Evolutionary conservation across 2,797 vertebrate species (phyloP), one percentile per base, ranked within the genome.

Genomic region (Ctenopoma kingsleyae): DNA sequence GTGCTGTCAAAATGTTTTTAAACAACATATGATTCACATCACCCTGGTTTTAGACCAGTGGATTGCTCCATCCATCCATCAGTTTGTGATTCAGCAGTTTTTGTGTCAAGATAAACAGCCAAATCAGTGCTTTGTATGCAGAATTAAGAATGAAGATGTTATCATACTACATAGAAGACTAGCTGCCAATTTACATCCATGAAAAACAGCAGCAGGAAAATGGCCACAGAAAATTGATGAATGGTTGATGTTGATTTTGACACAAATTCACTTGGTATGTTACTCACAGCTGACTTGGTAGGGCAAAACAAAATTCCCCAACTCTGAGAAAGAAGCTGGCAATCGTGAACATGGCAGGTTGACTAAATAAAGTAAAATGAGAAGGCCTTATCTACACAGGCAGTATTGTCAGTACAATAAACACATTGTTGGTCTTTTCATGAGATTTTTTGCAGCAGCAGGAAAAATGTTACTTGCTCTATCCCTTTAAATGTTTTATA

Each of bases 331-430:
- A 51, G 23, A 48, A 30, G 43, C 15, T 56, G n/a, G 11, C 13
- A n/a, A 17, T 10, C 19, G 19, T 35, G 11, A 48, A 43, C 5
- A 53, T n/a, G 8, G 30, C 30, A 32, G 30, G 8, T 9, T 32
- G 30, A 32, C 22, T 32, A 48, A 53, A 49, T 20, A 5, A 55
- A 35, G 44, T 30, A n/a, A 59, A 53, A 58, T 3, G 1, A 41
- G 47, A 47, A 25, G 49, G 27, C 36, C 54, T 71, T 66, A 54
- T 40, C 47, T 40, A 32, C 38, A 11, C 16, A 10, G 15, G 36
- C 25, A 40, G 8, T 30, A 57, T 52, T 59, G 16, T 48, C 32
- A 64, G 12, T 20, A 8, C 8, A 59, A 23, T 58, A 0, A 27
- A 53, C 52, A 47, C 6, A 41, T 30, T 50, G 36, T 57, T 15